Percentiles rank a stretch among this genome's conserved stretches.
phyloP scores from a whole-genome alignment of 2,113 vertebrate genomes.

The Grantiella picta region DNA sequence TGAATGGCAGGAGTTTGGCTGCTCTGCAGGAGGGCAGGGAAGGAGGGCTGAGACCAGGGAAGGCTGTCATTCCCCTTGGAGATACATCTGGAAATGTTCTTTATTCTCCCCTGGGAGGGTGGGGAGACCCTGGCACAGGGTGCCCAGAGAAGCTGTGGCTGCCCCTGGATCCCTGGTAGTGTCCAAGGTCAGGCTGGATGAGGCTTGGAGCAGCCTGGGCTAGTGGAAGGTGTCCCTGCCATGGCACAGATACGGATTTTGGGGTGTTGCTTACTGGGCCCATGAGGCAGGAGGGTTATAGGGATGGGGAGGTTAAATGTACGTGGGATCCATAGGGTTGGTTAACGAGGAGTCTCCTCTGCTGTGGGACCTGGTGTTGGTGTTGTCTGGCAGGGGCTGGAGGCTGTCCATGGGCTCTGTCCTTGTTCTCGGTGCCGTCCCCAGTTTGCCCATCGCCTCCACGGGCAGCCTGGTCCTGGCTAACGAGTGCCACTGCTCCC shows the following conservation, averaged over 20 bases:
- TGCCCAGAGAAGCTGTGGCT: neutral
- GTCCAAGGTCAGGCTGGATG: neutral
- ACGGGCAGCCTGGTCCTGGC: neutral
- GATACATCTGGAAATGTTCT: neutral
- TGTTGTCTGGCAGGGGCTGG: neutral
- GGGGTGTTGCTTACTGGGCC: neutral
- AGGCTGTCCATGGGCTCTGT: neutral
- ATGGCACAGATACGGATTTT: accelerated
- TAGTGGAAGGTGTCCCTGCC: neutral
- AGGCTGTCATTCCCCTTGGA: neutral
- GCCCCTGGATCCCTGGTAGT: neutral
- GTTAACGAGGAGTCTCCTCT: neutral
- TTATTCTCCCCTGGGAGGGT: neutral
- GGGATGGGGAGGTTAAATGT: neutral
- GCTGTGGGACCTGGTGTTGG: accelerated
- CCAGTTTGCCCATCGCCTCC: accelerated
- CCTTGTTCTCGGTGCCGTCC: neutral
- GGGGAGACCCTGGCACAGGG: neutral
- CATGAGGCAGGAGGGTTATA: accelerated
- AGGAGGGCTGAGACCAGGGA: neutral
- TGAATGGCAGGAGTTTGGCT: conserved; percentile 1
- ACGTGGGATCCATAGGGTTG: accelerated
- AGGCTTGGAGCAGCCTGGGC: accelerated
- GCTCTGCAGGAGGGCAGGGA: neutral
- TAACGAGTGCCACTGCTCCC: neutral